Conservation (phyloP, 1,140 invertebrate species). For the Aphaenogaster rudis region DNA sequence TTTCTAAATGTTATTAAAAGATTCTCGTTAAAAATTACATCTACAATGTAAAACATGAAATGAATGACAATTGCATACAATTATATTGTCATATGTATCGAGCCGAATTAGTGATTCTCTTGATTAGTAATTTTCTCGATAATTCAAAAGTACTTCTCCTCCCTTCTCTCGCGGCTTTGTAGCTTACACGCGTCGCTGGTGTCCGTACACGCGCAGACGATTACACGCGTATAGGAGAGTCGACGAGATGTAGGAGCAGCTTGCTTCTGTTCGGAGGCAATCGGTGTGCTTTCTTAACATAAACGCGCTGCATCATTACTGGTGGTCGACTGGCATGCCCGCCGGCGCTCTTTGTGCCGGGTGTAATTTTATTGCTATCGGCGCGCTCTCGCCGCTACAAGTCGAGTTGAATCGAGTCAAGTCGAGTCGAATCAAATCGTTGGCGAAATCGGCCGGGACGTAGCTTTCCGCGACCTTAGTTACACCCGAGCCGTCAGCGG, state of each 20-base stretch:
- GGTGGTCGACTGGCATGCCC: constrained; percentile 64
- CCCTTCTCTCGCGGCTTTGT: not conserved
- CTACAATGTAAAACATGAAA: not conserved
- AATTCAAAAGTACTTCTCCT: not conserved
- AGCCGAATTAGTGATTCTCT: not conserved
- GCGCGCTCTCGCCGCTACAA: constrained; percentile 60
- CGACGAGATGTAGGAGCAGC: constrained; percentile 69
- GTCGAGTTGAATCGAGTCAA: constrained; percentile 24
- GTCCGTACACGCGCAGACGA: constrained; percentile 7
- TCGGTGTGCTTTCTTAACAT: constrained; percentile 73
- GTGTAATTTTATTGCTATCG: constrained; percentile 80
- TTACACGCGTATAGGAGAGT: constrained; percentile 46
- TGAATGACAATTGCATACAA: not conserved
- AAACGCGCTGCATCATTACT: constrained; percentile 81
- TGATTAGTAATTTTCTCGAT: not conserved
- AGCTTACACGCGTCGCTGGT: constrained; percentile 6
- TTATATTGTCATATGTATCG: not conserved
- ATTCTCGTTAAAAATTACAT: not conserved
- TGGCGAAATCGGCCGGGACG: constrained; percentile 49
- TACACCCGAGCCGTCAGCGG: constrained; percentile 39
- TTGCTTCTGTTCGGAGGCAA: constrained; percentile 77
- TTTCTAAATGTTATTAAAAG: constrained; percentile 1
- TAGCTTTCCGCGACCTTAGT: constrained; percentile 17
- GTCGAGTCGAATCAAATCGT: constrained; percentile 44
- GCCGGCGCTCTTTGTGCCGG: constrained; percentile 77